Evolutionary conservation across 2,113 vertebrate genomes (phyloP).

Genomic region (Cervus canadensis): DNA sequence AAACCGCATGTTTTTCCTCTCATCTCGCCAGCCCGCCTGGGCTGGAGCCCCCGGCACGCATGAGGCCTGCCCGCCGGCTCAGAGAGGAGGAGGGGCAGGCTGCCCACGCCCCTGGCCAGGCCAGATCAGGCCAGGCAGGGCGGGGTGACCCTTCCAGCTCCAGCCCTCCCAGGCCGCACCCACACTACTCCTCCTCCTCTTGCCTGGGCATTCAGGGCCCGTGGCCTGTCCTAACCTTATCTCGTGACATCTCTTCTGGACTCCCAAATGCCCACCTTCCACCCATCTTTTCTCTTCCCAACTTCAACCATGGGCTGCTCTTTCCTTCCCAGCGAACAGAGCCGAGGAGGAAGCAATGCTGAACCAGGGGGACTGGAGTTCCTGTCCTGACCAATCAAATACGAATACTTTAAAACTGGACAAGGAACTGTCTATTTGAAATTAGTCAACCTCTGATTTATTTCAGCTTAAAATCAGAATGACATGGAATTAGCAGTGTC

Average conservation of each 20-base stretch:
- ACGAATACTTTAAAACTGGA: not conserved
- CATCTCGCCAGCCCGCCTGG: slow-evolving; percentile 79
- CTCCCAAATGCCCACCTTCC: not conserved
- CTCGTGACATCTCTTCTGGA: not conserved
- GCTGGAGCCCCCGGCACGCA: slow-evolving; percentile 76
- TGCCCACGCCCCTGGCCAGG: slow-evolving; percentile 50
- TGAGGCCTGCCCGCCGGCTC: slow-evolving; percentile 46
- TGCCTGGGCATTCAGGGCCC: slow-evolving; percentile 2
- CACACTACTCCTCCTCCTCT: not conserved
- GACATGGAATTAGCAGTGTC: slow-evolving; percentile 14
- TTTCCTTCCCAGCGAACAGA: not conserved
- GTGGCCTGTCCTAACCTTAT: not conserved
- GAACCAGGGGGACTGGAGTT: not conserved
- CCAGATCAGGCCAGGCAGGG: slow-evolving; percentile 36
- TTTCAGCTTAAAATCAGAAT: slow-evolving; percentile 53
- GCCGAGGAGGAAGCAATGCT: not conserved
- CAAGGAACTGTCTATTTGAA: slow-evolving; percentile 47
- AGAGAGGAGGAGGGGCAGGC: slow-evolving; percentile 34
- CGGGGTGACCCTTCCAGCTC: slow-evolving; percentile 31
- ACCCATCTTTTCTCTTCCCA: not conserved
- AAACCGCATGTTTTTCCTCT: slow-evolving; percentile 84
- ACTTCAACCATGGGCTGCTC: not conserved
- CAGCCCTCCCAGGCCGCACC: slow-evolving; percentile 32
- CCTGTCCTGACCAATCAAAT: not conserved
- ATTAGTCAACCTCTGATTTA: slow-evolving; percentile 38